Base-by-base conservation (phyloP, 1,140 invertebrate species). In the Lycorma delicatula region DNA sequence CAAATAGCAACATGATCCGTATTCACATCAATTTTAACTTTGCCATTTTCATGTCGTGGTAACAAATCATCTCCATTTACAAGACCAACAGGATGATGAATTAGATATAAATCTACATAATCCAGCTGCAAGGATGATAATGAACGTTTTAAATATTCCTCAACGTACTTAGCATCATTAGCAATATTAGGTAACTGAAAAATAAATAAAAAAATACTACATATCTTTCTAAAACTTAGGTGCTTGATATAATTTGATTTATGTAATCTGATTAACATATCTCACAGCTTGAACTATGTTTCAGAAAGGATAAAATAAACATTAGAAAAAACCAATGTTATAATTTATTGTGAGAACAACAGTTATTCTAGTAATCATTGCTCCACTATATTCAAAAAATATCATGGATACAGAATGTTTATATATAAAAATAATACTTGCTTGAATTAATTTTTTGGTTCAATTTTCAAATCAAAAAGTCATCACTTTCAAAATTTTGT, bases 41-140 rank as follows among this genome's bases (percentile, higher is more conserved):
- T 63, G 3, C 71, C 76, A 16, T 74, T 67, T 52, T 71, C 69
- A 34, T 76, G 67, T 20, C 68, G 67, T 1, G 72, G 67, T 27
- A 59, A 75, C 58, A 1, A 71, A 11, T 58, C 62, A 16, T 59
- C 64, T 9, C 50, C 58, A 48, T 63, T 58, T 0, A 60, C 41
- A 3, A 67, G 47, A 67, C 68, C 76, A 62, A 54, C 51, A 0
- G 86, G 85, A 0, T 70, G 68, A 61, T 88, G 84, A 26, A 87
- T 71, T 1, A 87, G 70, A 68, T 86, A 87, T 12, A 88, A 63
- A 67, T 88, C 86, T 1, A 88, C 59, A 65, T 87, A 87, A 29
- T 80, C 76, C 27, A 86, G 60, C 49, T 79, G 74, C 13, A 87
- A 70, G 48, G 75, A 71, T 51, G 73, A 64, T 16, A 85, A 61